These are phyloP conservation scores for Apantesis nais DNA, from an alignment of 2,888 invertebrate species.

Conservation along the genomic window DNA sequence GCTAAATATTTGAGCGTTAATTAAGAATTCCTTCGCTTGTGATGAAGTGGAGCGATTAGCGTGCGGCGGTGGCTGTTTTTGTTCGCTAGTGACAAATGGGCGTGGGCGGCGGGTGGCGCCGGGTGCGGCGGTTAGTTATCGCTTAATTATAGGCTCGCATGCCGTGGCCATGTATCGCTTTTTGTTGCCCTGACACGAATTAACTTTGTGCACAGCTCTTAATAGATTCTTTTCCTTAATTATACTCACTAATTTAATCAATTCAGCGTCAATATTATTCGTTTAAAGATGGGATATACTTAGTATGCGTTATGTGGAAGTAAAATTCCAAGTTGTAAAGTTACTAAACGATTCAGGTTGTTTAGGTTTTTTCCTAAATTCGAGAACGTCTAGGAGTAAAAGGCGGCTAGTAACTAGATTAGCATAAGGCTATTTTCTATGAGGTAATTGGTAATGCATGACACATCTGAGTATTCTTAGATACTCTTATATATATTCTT, in stretches of 20 bases:
- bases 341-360: neutral
- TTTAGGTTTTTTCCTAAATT: neutral
- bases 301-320: neutral
- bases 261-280: neutral
- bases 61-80: slow-evolving; percentile 36
- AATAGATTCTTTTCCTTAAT: neutral
- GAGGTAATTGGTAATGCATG: too few relatives aligned
- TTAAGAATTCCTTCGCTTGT: slow-evolving; percentile 44
- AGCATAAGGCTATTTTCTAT: too few relatives aligned
- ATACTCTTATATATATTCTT: too few relatives aligned
- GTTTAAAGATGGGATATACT: neutral
- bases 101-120: slow-evolving; percentile 29
- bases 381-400: neutral
- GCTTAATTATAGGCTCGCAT: slow-evolving; percentile 45
- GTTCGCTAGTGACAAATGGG: slow-evolving; percentile 47
- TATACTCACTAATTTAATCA: neutral
- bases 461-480: neutral
- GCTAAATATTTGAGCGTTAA: slow-evolving; percentile 41
- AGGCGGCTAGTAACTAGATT: neutral
- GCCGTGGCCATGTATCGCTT: slow-evolving; percentile 33
- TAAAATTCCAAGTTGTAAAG: neutral
- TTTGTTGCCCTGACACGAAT: slow-evolving; percentile 15
- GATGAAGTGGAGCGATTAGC: slow-evolving; percentile 37
- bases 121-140: slow-evolving; percentile 37
- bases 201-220: slow-evolving; percentile 1